phyloP scores from a whole-genome alignment of 2,113 vertebrate genomes.

The Leptocoma aspasia region DNA sequence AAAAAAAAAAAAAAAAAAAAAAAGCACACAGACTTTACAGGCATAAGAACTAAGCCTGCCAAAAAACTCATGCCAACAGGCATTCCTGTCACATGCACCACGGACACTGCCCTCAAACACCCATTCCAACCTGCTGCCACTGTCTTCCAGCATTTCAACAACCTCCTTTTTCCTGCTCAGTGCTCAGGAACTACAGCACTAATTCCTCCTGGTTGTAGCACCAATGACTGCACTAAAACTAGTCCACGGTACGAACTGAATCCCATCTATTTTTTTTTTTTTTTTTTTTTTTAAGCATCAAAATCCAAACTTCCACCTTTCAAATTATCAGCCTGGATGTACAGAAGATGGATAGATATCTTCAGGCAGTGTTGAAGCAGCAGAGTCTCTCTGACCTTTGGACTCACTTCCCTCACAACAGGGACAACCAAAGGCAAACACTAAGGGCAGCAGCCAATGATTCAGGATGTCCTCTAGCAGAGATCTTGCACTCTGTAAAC shows the following conservation, averaged over 20 bases:
- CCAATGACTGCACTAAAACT: background rate
- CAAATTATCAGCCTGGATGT: conserved; percentile 2
- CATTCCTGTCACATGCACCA: background rate
- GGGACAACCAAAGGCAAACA: conserved; percentile 23
- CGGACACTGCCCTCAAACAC: accelerated
- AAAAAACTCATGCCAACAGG: accelerated
- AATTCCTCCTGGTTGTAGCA: background rate
- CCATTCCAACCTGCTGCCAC: background rate
- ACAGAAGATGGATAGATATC: conserved; percentile 35
- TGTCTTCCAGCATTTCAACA: background rate
- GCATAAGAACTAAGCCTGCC: background rate
- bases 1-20: background rate
- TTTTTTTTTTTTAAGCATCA: background rate
- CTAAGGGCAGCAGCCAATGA: conserved; percentile 1
- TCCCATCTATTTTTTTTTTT: background rate
- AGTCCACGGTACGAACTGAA: background rate
- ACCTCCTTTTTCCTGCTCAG: background rate
- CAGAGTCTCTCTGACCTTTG: conserved; percentile 50
- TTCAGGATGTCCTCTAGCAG: conserved; percentile 57
- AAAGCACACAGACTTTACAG: background rate
- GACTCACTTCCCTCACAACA: background rate
- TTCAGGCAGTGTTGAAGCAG: conserved; percentile 23
- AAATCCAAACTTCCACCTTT: conserved; percentile 27
- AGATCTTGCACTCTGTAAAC: conserved; percentile 32
- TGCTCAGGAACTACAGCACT: background rate